A percentile compares a stretch with the other conserved stretches of the same genome.
These are phyloP conservation scores for Epiblema foenella DNA, from an alignment of 2,888 invertebrate genomes.

Conservation along the genomic window DNA sequence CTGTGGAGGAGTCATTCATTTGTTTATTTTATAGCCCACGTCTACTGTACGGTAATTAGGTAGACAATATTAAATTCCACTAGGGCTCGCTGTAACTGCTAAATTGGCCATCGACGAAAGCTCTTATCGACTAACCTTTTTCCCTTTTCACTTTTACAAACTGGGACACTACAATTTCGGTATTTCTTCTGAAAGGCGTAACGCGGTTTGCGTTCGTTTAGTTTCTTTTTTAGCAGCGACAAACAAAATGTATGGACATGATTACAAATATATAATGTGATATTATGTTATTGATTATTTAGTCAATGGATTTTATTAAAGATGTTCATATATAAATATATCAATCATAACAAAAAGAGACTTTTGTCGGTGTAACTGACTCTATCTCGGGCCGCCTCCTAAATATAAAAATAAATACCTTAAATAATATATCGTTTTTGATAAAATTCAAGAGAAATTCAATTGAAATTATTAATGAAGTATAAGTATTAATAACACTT, in stretches of 20 bases:
- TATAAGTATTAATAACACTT: too few species aligned
- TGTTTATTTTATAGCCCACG: not conserved
- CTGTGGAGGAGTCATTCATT: too few species aligned
- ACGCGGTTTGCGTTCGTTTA: conserved; percentile 55
- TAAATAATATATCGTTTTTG: too few species aligned
- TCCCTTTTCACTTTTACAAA: conserved; percentile 53
- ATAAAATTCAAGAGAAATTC: too few species aligned
- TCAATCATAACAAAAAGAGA: too few species aligned
- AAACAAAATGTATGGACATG: conserved; percentile 2
- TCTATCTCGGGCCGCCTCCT: too few species aligned
- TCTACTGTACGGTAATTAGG: not conserved
- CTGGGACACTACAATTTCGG: conserved; percentile 54
- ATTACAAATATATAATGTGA: not conserved
- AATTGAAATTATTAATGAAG: too few species aligned
- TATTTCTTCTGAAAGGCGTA: conserved; percentile 48
- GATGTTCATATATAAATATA: too few species aligned
- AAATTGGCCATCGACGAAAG: conserved; percentile 61
- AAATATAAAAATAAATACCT: too few species aligned
- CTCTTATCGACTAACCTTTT: conserved; percentile 66
- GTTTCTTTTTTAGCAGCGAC: conserved; percentile 44
- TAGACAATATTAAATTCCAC: conserved; percentile 55
- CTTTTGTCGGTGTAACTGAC: too few species aligned
- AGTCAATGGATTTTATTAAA: too few species aligned
- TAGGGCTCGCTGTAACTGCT: conserved; percentile 54
- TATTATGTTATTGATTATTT: too few species aligned